phyloP scores from a whole-genome alignment of 1,140 invertebrate genomes.

The Eufriesea mexicana region DNA sequence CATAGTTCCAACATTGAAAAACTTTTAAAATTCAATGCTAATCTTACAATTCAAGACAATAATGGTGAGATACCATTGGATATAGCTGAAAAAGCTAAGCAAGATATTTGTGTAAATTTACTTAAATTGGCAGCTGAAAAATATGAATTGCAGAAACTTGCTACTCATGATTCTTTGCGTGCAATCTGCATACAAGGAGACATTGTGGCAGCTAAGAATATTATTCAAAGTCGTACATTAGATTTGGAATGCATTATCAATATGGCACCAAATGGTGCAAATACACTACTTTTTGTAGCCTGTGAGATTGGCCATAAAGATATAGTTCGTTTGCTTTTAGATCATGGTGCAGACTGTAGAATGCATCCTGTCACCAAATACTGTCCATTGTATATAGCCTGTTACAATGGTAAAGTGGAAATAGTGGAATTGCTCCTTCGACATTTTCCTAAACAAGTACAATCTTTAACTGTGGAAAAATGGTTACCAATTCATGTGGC shows the following conservation, averaged over 20 bases:
- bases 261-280: constrained; percentile 92
- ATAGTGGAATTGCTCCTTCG: constrained; percentile 91
- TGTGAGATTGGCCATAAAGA: constrained; percentile 92
- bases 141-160: constrained; percentile 87
- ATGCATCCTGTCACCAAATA: constrained; percentile 95
- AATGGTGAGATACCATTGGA: constrained; percentile 88
- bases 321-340: constrained; percentile 90
- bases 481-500: constrained; percentile 97
- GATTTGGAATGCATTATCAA: constrained; percentile 90
- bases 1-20: constrained; percentile 87
- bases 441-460: constrained; percentile 87
- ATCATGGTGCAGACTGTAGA: constrained; percentile 92
- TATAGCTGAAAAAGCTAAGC: constrained; percentile 89
- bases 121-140: constrained; percentile 88
- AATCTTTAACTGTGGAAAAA: constrained; percentile 93
- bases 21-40: constrained; percentile 87
- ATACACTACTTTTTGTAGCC: constrained; percentile 92
- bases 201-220: constrained; percentile 84
- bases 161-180: constrained; percentile 87
- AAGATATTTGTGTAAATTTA: constrained; percentile 86
- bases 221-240: constrained; percentile 85
- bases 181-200: constrained; percentile 89
- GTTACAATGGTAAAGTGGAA: constrained; percentile 91
- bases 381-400: constrained; percentile 95
- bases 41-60: constrained; percentile 85